Evolutionary conservation across 2,888 invertebrate genomes (phyloP).

Genomic region (Anaspis maculata): DNA sequence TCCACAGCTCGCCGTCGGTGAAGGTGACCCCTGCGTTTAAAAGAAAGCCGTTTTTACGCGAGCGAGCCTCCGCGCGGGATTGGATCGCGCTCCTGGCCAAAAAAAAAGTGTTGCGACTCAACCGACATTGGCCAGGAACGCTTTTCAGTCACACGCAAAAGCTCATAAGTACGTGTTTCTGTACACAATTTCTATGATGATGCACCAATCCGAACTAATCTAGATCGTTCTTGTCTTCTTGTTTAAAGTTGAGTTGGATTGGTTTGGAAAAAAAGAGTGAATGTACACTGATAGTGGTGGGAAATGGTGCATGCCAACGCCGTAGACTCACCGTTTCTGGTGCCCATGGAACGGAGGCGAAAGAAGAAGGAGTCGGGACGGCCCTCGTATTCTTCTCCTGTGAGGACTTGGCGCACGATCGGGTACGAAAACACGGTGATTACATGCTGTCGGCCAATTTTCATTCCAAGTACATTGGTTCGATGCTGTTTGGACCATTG

Average conservation of each 20-base stretch:
- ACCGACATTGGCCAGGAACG: too few species aligned
- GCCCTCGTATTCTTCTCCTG: constrained; percentile 52
- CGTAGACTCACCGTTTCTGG: too few species aligned
- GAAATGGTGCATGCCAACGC: too few species aligned
- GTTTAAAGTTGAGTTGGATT: too few species aligned
- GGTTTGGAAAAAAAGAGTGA: too few species aligned
- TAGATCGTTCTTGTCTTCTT: too few species aligned
- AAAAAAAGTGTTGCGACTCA: constrained; percentile 2
- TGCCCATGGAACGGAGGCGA: constrained; percentile 55
- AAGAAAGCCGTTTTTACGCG: neutral
- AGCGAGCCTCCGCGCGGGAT: neutral
- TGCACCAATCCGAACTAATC: too few species aligned
- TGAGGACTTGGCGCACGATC: constrained; percentile 46
- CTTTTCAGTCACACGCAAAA: too few species aligned
- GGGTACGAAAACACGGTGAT: constrained; percentile 49
- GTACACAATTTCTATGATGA: too few species aligned
- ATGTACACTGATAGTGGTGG: too few species aligned
- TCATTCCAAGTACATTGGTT: constrained; percentile 49
- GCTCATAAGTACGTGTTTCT: too few species aligned
- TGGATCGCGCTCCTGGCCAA: neutral
- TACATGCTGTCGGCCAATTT: constrained; percentile 47
- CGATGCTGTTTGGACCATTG: constrained; percentile 44
- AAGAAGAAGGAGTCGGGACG: constrained; percentile 60
- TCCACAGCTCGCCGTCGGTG: constrained; percentile 49
- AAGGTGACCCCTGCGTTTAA: too few species aligned